Evolutionary conservation across 64 coral and sea anemone species (phyloP).

Genomic region (Orbicella faveolata): DNA sequence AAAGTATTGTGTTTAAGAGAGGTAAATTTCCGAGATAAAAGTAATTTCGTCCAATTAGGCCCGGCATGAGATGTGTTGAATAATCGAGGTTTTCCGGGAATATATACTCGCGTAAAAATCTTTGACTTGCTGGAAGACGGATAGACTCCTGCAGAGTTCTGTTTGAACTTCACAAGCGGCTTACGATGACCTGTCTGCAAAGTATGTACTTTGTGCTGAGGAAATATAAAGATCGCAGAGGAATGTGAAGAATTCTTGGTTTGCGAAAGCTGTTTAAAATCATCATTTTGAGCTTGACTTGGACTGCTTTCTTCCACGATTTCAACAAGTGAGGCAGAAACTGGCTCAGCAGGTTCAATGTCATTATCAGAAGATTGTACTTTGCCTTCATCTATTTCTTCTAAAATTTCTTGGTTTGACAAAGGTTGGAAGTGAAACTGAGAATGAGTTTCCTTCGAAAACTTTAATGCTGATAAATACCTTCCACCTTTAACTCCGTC

Average conservation of each 20-base stretch:
- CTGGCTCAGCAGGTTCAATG: neutral
- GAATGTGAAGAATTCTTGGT: neutral
- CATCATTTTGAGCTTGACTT: neutral
- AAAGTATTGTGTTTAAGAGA: neutral
- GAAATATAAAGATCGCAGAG: neutral
- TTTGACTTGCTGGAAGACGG: neutral
- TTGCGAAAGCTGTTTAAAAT: neutral
- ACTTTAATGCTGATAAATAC: neutral
- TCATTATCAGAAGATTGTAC: neutral
- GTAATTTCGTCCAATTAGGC: neutral
- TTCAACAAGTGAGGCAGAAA: slow-evolving; percentile 28
- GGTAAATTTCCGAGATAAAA: neutral
- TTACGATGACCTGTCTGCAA: neutral
- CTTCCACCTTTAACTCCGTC: neutral
- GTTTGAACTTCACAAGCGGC: neutral
- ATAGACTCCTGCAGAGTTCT: neutral
- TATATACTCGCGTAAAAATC: neutral
- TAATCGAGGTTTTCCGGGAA: neutral
- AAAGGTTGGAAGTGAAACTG: neutral
- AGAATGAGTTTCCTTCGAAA: neutral
- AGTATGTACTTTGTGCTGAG: neutral
- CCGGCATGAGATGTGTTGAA: neutral
- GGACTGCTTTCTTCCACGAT: slow-evolving; percentile 4
- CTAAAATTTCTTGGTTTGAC: neutral
- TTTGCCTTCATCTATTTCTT: neutral